phyloP scores from a whole-genome alignment of 2,113 vertebrate genomes.

The Nesogale talazaci region DNA sequence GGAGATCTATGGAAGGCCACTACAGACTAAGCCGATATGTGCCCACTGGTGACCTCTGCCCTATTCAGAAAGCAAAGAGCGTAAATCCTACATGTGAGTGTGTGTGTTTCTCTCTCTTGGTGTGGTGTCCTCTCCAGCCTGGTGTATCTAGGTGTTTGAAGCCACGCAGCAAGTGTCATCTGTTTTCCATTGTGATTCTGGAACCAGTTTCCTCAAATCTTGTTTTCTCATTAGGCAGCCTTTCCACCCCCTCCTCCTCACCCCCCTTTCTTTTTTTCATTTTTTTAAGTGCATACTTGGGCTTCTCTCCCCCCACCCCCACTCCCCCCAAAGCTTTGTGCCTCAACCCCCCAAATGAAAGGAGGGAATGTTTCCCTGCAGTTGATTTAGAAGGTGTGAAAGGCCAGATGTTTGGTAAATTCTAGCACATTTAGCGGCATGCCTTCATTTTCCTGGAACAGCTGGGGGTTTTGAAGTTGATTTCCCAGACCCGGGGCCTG shows the following conservation, averaged over 20 bases:
- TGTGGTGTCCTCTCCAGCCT: background rate
- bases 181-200: background rate
- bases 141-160: accelerated
- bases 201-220: background rate
- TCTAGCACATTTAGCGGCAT: background rate
- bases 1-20: background rate
- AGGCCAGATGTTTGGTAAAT: constrained; percentile 3
- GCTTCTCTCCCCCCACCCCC: too few relatives aligned
- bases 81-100: background rate
- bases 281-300: background rate
- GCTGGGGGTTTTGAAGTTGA: background rate
- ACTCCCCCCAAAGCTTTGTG: background rate
- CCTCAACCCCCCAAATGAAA: constrained; percentile 6
- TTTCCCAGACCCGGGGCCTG: background rate
- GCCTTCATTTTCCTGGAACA: background rate
- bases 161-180: background rate
- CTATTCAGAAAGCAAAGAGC: background rate
- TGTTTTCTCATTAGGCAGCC: constrained; percentile 38
- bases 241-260: too few relatives aligned
- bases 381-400: constrained; percentile 54
- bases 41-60: background rate
- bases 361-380: background rate
- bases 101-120: too few relatives aligned
- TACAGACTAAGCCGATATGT: background rate
- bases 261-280: background rate